Evolutionary conservation across 2,888 invertebrate genomes (phyloP).

Genomic region (Chymomyza procnemis): DNA sequence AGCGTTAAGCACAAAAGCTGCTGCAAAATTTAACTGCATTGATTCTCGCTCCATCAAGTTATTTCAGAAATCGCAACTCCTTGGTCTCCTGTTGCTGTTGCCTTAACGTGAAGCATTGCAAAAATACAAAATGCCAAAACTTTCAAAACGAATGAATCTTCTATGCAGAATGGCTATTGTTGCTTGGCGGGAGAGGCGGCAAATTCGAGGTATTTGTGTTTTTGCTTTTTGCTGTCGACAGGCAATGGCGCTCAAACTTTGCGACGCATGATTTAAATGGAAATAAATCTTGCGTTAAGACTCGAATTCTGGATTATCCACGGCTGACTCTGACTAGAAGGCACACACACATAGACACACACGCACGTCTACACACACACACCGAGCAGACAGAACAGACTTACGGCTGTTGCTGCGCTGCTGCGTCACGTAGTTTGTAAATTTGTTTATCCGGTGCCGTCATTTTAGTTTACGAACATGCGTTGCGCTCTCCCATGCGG

Average conservation of each 20-base stretch:
- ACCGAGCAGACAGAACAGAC: too few species aligned
- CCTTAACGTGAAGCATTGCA: constrained; percentile 18
- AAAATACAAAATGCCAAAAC: constrained; percentile 46
- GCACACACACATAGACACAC: neutral
- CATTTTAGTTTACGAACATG: constrained; percentile 43
- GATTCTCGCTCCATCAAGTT: constrained; percentile 6
- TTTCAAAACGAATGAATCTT: constrained; percentile 56
- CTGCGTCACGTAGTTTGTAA: constrained; percentile 69
- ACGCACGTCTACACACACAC: neutral
- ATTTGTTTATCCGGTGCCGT: constrained; percentile 62
- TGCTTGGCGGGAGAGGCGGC: too few species aligned
- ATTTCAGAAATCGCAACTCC: neutral
- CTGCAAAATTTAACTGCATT: neutral
- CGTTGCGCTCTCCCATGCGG: neutral
- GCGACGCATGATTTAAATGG: constrained; percentile 72
- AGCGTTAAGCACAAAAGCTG: too few species aligned
- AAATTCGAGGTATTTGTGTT: constrained; percentile 3
- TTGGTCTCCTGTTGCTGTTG: constrained; percentile 3
- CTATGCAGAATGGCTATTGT: neutral
- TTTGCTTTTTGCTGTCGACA: constrained; percentile 49
- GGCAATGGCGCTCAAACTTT: constrained; percentile 45
- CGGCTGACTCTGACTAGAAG: constrained; percentile 1
- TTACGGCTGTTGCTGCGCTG: constrained; percentile 31
- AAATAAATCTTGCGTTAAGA: constrained; percentile 73
- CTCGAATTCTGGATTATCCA: constrained; percentile 61